These are phyloP conservation scores for Phalacrocorax brasilianus DNA, from an alignment of 2,113 vertebrate genomes.

Conservation along the genomic window DNA sequence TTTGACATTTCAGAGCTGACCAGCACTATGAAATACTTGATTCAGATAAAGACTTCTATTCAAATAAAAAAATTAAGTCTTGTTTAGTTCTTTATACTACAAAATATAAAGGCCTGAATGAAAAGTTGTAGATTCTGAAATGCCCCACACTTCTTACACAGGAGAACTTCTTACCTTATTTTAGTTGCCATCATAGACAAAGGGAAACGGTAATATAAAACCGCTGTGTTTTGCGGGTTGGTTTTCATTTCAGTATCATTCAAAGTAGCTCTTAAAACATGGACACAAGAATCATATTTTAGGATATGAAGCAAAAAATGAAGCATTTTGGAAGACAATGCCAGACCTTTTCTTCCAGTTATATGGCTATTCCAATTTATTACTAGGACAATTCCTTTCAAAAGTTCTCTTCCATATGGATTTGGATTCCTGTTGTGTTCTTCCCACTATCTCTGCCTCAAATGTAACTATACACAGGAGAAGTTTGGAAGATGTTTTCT, in stretches of 20 bases:
- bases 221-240: neutral
- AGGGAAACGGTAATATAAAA: neutral
- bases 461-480: neutral
- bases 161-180: neutral
- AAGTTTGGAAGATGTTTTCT: neutral
- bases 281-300: neutral
- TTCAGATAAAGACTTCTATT: neutral
- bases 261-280: neutral
- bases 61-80: neutral
- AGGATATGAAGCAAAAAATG: neutral
- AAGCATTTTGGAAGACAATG: neutral
- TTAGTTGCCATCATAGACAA: neutral
- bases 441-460: neutral
- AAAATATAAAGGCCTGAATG: neutral
- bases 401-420: neutral
- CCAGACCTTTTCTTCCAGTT: neutral
- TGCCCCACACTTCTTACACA: rapidly evolving
- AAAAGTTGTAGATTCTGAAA: neutral
- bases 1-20: neutral
- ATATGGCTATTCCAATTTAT: neutral
- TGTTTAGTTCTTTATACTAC: neutral
- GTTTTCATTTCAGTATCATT: neutral
- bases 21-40: neutral
- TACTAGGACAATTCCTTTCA: neutral
- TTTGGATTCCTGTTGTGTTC: neutral